These are phyloP conservation scores for Acanthiza pusilla DNA, from an alignment of 2,797 vertebrate genomes.

Conservation along the genomic window DNA sequence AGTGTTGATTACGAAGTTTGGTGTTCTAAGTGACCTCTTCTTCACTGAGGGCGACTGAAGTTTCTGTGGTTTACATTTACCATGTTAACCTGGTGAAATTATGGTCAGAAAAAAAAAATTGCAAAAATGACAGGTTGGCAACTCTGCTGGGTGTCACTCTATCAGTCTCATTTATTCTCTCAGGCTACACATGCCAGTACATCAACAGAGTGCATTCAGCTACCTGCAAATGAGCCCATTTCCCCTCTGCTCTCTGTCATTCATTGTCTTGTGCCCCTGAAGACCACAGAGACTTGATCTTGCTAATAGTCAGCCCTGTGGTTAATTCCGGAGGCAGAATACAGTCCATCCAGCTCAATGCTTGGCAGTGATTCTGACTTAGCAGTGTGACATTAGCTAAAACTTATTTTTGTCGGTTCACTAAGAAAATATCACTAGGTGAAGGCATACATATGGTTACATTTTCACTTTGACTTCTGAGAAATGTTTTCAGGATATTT, in stretches of 20 bases:
- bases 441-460: constrained; percentile 35
- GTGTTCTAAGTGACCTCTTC: not conserved
- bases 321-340: constrained; percentile 3
- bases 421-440: constrained; percentile 23
- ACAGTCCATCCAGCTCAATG: not conserved
- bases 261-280: not conserved
- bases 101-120: not conserved
- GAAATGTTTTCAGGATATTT: constrained; percentile 14
- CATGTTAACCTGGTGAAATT: not conserved
- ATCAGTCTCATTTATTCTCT: not conserved
- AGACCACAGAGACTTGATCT: not conserved
- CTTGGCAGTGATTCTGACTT: constrained; percentile 9
- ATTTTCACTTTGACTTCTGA: constrained; percentile 24
- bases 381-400: not conserved
- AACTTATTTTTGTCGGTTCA: constrained; percentile 35
- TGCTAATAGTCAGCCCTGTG: not conserved
- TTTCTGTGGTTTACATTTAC: not conserved
- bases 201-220: not conserved
- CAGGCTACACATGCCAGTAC: not conserved
- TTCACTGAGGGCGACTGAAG: not conserved
- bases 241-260: not conserved
- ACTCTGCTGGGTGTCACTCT: not conserved
- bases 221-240: not conserved
- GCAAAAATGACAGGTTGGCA: not conserved
- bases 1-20: not conserved